phyloP scores from a whole-genome alignment of 92 coral and sea anemone species.

The Phenganax subtilis region DNA sequence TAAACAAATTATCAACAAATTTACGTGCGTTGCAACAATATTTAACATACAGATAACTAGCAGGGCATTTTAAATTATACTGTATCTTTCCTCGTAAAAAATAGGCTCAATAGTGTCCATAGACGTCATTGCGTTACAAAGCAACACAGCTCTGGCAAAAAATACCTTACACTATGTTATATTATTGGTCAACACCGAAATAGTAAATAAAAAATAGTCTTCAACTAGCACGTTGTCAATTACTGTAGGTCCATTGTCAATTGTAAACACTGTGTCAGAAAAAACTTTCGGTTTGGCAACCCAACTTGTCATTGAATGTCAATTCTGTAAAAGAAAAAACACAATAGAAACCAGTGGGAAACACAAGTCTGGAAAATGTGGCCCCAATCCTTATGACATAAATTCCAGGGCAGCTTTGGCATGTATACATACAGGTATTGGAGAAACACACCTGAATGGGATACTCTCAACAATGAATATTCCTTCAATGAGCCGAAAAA shows the following conservation, averaged over 20 bases:
- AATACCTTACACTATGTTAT: not conserved
- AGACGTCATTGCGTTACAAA: not conserved
- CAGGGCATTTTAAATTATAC: not conserved
- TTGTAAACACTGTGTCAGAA: not conserved
- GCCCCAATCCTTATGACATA: not conserved
- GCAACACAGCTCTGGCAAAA: not conserved
- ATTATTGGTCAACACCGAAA: not conserved
- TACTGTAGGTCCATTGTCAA: not conserved
- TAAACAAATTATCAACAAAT: not conserved
- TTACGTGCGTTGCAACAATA: not conserved
- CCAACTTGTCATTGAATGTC: constrained; percentile 17
- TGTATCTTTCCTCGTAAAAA: not conserved
- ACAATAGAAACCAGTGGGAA: not conserved
- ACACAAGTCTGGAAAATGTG: constrained; percentile 14
- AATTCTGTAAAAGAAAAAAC: not conserved
- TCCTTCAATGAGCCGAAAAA: not conserved
- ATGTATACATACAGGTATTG: not conserved
- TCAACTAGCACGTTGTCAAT: too few relatives aligned
- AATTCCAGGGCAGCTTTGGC: constrained; percentile 6
- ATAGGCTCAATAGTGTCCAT: not conserved
- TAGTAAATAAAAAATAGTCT: not conserved
- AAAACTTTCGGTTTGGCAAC: constrained; percentile 8
- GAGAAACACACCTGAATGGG: not conserved
- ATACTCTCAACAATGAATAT: not conserved
- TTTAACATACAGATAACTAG: not conserved